Evolutionary conservation across 2,797 vertebrate genomes (phyloP).

Genomic region (Acanthurus leucopareius): DNA sequence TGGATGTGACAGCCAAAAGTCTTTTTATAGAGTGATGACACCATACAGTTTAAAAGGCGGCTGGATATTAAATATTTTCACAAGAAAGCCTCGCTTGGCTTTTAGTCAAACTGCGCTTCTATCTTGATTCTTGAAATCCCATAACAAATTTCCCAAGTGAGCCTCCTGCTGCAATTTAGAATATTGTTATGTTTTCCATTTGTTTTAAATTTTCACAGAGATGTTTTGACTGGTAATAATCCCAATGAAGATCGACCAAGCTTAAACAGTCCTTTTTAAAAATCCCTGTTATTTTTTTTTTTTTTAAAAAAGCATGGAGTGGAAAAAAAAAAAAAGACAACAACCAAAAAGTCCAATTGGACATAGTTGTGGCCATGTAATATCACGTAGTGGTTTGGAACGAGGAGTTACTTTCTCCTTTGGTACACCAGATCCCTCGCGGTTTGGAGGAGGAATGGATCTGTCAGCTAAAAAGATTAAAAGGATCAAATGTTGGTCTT

Average conservation of each 20-base stretch:
- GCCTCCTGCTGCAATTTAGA: conserved; percentile 22
- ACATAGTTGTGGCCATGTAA: conserved; percentile 80
- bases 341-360: conserved; percentile 54
- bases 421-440: conserved; percentile 72
- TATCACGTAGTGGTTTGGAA: conserved; percentile 73
- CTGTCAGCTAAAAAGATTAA: conserved; percentile 78
- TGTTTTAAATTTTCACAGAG: conserved; percentile 40
- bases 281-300: conserved; percentile 68
- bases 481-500: conserved; percentile 63
- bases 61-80: conserved; percentile 38
- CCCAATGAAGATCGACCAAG: conserved; percentile 42
- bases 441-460: conserved; percentile 75
- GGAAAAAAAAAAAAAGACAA: conserved; percentile 20
- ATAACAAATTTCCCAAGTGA: conserved; percentile 53
- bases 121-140: conserved; percentile 51
- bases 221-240: conserved; percentile 67
- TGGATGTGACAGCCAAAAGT: conserved; percentile 22
- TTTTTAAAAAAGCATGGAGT: conserved; percentile 45
- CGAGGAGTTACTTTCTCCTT: conserved; percentile 68
- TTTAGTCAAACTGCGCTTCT: conserved; percentile 38
- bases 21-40: conserved; percentile 48
- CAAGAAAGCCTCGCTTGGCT: conserved; percentile 6
- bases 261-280: conserved; percentile 53
- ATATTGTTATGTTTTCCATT: conserved; percentile 55
- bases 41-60: conserved; percentile 16